These are phyloP conservation scores for Philaenus spumarius DNA, from an alignment of 1,140 invertebrate genomes.

Conservation along the genomic window DNA sequence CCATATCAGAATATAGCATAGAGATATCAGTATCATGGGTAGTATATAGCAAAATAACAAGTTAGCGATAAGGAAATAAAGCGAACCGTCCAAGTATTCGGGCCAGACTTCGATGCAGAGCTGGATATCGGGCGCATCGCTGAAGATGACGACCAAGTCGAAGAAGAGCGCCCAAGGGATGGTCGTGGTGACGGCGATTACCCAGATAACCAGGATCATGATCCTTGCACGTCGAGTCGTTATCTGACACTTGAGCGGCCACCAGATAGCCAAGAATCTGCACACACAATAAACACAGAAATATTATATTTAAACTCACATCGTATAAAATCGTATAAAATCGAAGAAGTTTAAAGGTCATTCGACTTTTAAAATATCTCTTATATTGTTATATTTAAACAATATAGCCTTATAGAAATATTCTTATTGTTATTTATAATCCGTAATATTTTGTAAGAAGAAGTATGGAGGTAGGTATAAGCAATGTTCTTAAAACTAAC, in stretches of 20 bases:
- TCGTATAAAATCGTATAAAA: too few species aligned
- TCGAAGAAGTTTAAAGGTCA: too few species aligned
- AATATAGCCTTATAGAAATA: too few species aligned
- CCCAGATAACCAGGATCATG: slow-evolving; percentile 89
- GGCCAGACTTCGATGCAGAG: slow-evolving; percentile 64
- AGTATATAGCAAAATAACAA: slow-evolving; percentile 88
- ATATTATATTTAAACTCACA: too few species aligned
- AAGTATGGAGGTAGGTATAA: too few species aligned
- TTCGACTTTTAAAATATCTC: too few species aligned
- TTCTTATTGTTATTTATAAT: too few species aligned
- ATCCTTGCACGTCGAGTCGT: slow-evolving; percentile 74
- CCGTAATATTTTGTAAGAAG: too few species aligned
- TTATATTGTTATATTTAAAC: too few species aligned
- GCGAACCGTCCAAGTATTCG: slow-evolving; percentile 61
- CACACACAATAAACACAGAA: slow-evolving; percentile 37
- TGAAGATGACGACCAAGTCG: slow-evolving; percentile 67
- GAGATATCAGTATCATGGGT: slow-evolving; percentile 81
- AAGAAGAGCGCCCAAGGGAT: slow-evolving; percentile 89
- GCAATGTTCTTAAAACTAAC: too few species aligned
- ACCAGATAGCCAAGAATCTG: slow-evolving; percentile 94
- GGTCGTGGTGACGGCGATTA: slow-evolving; percentile 73
- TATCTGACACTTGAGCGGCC: slow-evolving; percentile 85
- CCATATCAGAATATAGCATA: slow-evolving; percentile 91
- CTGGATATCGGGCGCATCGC: slow-evolving; percentile 54
- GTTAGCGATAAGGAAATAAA: slow-evolving; percentile 87